Percentiles rank a stretch among this genome's conserved stretches.
These are phyloP conservation scores for Ctena decussata DNA, from an alignment of 2,888 invertebrate species.

Conservation along the genomic window DNA sequence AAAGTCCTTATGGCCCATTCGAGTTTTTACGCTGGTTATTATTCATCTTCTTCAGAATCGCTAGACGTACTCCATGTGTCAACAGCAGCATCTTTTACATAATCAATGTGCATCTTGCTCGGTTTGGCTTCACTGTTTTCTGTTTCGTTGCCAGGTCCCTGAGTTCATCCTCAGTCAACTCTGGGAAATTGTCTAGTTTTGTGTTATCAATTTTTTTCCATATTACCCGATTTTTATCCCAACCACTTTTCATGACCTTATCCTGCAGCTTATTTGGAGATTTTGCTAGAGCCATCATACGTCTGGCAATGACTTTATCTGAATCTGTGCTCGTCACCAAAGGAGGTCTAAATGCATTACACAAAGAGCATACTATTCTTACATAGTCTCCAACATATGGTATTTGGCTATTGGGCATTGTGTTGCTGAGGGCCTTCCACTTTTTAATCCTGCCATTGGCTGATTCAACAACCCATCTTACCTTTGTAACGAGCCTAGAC, in stretches of 20 bases:
- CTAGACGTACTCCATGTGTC: too few species aligned
- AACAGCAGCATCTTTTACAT: too few species aligned
- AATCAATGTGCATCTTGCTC: too few species aligned
- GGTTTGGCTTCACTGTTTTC: too few species aligned
- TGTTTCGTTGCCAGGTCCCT: too few species aligned
- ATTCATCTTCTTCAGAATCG: too few species aligned
- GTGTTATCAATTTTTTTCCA: not conserved
- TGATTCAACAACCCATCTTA: conserved; percentile 19
- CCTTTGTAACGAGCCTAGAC: conserved; percentile 48
- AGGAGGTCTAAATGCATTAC: not conserved
- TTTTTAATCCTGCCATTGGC: conserved; percentile 31
- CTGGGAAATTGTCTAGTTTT: too few species aligned
- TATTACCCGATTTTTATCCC: not conserved
- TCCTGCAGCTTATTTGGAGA: not conserved
- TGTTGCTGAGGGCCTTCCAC: conserved; percentile 15
- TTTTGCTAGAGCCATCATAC: not conserved
- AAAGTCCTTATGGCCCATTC: too few species aligned
- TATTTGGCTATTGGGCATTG: not conserved
- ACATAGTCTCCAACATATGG: conserved; percentile 5
- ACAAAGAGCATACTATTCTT: not conserved
- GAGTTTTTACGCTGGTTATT: too few species aligned
- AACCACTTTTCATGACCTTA: not conserved
- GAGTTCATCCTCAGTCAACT: too few species aligned
- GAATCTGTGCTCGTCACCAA: not conserved
- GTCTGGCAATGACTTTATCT: not conserved